Conservation (phyloP, 2,888 invertebrate genomes). For the Syrphus vitripennis region DNA sequence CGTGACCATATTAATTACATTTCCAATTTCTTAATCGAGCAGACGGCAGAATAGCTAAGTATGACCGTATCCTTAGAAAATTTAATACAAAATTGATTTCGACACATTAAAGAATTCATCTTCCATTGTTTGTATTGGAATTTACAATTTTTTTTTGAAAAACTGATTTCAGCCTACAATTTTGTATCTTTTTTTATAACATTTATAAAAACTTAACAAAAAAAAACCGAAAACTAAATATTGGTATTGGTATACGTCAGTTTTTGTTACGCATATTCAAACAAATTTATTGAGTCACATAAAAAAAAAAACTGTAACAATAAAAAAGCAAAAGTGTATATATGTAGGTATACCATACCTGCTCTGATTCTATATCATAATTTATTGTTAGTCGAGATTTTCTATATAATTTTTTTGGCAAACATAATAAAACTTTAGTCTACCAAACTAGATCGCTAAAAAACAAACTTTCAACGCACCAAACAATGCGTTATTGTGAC, state of each 20-base stretch:
- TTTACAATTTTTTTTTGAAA: too few species aligned
- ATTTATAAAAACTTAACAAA: neutral
- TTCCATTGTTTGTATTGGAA: too few species aligned
- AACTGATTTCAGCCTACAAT: too few species aligned
- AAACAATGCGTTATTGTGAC: neutral
- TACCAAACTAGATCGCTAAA: conserved; percentile 60
- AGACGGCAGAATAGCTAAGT: too few species aligned
- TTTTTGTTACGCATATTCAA: neutral
- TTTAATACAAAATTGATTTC: too few species aligned
- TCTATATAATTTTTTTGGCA: conserved; percentile 38
- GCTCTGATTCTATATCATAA: neutral
- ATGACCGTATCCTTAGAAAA: too few species aligned
- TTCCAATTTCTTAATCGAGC: too few species aligned
- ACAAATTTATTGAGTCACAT: conserved; percentile 29
- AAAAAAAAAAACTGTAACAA: conserved; percentile 30
- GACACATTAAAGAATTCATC: too few species aligned
- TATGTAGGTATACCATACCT: too few species aligned
- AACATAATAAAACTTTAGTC: conserved; percentile 50
- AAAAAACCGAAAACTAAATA: conserved; percentile 10
- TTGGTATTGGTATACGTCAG: neutral
- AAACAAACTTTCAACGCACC: conserved; percentile 55
- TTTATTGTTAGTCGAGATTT: neutral
- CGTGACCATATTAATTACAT: too few species aligned
- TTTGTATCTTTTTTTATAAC: too few species aligned
- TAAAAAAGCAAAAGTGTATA: too few species aligned